Conservation (phyloP, 2,888 invertebrate genomes). For the Lasioglossum morio region DNA sequence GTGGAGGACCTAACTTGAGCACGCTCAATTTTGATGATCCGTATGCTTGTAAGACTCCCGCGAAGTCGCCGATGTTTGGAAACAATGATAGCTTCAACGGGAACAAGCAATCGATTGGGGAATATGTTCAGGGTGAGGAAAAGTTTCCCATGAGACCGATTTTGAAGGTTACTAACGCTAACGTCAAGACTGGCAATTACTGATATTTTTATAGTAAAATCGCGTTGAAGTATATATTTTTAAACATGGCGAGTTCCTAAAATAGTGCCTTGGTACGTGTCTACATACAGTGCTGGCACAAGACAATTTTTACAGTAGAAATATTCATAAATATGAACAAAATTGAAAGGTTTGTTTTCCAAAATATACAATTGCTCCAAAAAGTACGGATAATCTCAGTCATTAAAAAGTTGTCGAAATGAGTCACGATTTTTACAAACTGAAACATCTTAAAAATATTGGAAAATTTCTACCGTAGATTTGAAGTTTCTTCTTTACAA, state of each 20-base stretch:
- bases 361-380: neutral
- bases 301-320: neutral
- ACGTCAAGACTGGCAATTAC: slow-evolving; percentile 2
- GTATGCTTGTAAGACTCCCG: neutral
- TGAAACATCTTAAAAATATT: too few relatives aligned
- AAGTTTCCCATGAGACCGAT: slow-evolving; percentile 1
- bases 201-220: neutral
- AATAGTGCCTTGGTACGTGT: neutral
- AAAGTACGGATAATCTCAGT: neutral
- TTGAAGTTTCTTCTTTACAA: too few relatives aligned
- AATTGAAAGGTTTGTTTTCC: neutral
- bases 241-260: neutral
- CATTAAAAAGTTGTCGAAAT: too few relatives aligned
- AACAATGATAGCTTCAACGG: neutral
- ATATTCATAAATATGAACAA: neutral
- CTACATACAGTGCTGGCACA: neutral
- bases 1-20: neutral
- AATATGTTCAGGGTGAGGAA: neutral
- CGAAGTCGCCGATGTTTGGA: neutral
- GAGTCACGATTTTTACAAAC: too few relatives aligned
- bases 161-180: neutral
- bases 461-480: too few relatives aligned
- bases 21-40: neutral
- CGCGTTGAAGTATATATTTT: neutral
- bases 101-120: neutral